Evolutionary conservation across 2,888 invertebrate species (phyloP).

Genomic region (Adelognathus sp.): DNA sequence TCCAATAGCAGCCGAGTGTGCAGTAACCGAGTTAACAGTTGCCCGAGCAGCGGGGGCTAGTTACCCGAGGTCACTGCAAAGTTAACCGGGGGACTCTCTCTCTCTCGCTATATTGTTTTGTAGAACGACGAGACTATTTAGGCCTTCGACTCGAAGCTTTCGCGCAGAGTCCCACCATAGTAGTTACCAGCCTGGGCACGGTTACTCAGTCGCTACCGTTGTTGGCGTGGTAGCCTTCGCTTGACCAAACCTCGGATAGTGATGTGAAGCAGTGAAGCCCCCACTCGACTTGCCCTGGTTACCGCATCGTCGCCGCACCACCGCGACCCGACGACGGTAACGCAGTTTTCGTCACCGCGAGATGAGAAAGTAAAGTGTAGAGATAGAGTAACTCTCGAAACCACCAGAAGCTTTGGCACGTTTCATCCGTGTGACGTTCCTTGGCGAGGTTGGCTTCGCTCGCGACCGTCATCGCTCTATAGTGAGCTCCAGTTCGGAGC

Average conservation of each 20-base stretch:
- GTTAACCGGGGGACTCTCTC: conserved; percentile 70
- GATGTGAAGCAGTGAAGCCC: conserved; percentile 51
- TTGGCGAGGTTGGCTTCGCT: conserved; percentile 12
- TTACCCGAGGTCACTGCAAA: conserved; percentile 75
- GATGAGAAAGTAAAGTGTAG: conserved; percentile 69
- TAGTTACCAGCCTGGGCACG: conserved; percentile 2
- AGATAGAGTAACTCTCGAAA: conserved; percentile 60
- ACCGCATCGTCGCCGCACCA: conserved; percentile 45
- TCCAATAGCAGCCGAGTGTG: conserved; percentile 42
- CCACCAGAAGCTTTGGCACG: conserved; percentile 62
- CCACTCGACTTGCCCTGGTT: conserved; percentile 36
- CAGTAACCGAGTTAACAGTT: conserved; percentile 76
- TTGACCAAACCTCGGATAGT: conserved; percentile 28
- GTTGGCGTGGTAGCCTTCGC: conserved; percentile 3
- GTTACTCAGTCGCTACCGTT: conserved; percentile 25
- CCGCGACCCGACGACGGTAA: conserved; percentile 64
- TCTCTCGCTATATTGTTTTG: conserved; percentile 74
- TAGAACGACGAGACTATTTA: conserved; percentile 75
- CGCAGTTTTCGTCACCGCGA: conserved; percentile 69
- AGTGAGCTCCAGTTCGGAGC: background rate
- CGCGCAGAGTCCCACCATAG: conserved; percentile 40
- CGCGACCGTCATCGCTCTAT: conserved; percentile 26
- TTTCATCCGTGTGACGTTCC: conserved; percentile 22
- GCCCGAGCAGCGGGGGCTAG: conserved; percentile 71
- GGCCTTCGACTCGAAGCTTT: conserved; percentile 65